Evolutionary conservation across 2,797 vertebrate genomes (phyloP).

Genomic region (Cyclura pinguis): DNA sequence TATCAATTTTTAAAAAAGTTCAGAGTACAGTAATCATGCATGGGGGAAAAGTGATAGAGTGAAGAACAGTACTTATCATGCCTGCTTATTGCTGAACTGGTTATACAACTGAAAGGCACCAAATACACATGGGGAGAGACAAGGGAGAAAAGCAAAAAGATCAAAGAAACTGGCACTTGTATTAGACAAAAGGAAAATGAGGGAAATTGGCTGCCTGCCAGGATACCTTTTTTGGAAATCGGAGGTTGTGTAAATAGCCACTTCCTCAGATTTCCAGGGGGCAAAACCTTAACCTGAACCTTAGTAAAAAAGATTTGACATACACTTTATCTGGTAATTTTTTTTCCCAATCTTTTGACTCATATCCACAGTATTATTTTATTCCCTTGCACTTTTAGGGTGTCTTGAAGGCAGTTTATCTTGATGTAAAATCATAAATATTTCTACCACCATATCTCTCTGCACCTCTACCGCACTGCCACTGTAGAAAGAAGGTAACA

Average conservation of each 20-base stretch:
- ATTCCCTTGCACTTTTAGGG: not conserved
- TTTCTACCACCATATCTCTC: not conserved
- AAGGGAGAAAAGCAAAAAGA: conserved; percentile 36
- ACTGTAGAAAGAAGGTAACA: not conserved
- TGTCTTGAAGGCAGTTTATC: not conserved
- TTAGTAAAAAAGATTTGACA: conserved; percentile 32
- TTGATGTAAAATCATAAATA: conserved; percentile 6
- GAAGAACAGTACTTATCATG: conserved; percentile 8
- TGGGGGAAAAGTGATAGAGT: not conserved
- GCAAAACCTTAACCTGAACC: conserved; percentile 43
- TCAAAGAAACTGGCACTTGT: conserved; percentile 39
- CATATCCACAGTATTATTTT: conserved; percentile 52
- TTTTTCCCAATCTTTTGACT: conserved; percentile 38
- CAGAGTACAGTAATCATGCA: not conserved
- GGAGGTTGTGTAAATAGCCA: conserved; percentile 61
- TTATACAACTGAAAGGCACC: conserved; percentile 43
- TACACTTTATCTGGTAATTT: conserved; percentile 56
- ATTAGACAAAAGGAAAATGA: conserved; percentile 47
- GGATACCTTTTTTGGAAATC: conserved; percentile 71
- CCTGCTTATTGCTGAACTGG: conserved; percentile 39
- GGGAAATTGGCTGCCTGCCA: conserved; percentile 62
- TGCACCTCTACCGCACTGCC: not conserved
- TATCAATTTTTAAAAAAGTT: conserved; percentile 9
- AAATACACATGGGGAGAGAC: not conserved
- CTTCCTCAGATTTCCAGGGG: conserved; percentile 68